Conservation (phyloP, 1,140 invertebrate genomes). For the Tigriopus japonicus region DNA sequence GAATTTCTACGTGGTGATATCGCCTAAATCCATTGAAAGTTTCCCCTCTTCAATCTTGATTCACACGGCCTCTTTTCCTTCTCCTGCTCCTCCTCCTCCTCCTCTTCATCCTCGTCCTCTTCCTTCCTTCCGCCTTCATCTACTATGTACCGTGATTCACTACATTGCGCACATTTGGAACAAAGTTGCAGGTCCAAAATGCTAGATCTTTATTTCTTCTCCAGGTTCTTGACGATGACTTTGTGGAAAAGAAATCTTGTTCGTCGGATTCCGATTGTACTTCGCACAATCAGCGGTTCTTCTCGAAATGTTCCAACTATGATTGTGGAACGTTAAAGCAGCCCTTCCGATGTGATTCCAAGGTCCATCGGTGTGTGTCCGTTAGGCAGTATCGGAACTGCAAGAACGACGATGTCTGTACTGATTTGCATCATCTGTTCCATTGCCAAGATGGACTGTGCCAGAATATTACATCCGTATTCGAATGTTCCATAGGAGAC, state of each 20-base stretch:
- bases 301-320: neutral
- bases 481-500: neutral
- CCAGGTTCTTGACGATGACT: neutral
- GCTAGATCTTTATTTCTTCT: neutral
- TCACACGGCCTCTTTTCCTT: no score
- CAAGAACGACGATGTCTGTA: slow-evolving; percentile 40
- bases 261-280: neutral
- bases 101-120: no score
- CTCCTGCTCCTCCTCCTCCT: no score
- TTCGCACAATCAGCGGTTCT: neutral
- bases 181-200: no score
- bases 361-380: slow-evolving; percentile 12
- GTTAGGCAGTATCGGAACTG: slow-evolving; percentile 32
- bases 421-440: slow-evolving; percentile 30
- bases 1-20: no score
- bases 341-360: slow-evolving; percentile 16
- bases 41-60: no score
- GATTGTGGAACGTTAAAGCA: neutral
- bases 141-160: no score
- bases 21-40: no score
- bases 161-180: no score
- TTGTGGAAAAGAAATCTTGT: neutral
- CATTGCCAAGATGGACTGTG: slow-evolving; percentile 50
- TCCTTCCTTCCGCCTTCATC: no score
- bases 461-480: slow-evolving; percentile 39